Conservation (phyloP, 2,888 invertebrate species). For the Orthosia gracilis region DNA sequence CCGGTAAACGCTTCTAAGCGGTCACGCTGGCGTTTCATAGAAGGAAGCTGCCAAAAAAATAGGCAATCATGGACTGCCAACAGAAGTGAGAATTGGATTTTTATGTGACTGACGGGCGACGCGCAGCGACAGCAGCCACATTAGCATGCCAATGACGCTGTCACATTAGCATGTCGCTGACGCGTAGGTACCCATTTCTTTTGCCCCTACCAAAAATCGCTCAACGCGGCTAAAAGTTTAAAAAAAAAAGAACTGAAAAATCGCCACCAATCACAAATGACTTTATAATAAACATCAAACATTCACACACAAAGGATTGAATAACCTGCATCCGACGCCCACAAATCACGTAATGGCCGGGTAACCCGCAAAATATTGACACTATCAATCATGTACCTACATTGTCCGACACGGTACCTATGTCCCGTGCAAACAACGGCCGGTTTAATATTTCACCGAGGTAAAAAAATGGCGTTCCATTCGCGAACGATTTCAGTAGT, state of each 20-base stretch:
- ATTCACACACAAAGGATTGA: constrained; percentile 58
- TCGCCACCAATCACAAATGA: constrained; percentile 25
- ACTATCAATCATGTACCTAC: constrained; percentile 77
- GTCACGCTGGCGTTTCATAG: too few relatives aligned
- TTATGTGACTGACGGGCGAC: too few relatives aligned
- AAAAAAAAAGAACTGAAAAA: background rate
- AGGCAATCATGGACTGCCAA: too few relatives aligned
- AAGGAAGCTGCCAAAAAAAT: too few relatives aligned
- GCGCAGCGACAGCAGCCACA: too few relatives aligned
- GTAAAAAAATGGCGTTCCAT: constrained; percentile 81
- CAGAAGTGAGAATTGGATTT: too few relatives aligned
- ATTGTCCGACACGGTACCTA: constrained; percentile 73
- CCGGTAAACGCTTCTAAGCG: too few relatives aligned
- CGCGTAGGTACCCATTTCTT: too few relatives aligned
- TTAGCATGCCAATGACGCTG: too few relatives aligned
- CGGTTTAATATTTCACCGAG: constrained; percentile 72
- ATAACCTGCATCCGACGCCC: constrained; percentile 69
- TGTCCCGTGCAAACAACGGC: constrained; percentile 69
- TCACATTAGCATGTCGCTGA: too few relatives aligned
- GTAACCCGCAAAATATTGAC: constrained; percentile 72
- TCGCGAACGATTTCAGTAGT: constrained; percentile 86
- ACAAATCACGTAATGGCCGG: constrained; percentile 67
- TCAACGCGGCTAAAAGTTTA: too few relatives aligned
- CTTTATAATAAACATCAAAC: constrained; percentile 53
- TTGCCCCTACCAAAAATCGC: too few relatives aligned